Evolutionary conservation across 1,140 invertebrate species (phyloP), one percentile per base, ranked within the genome.

Genomic region (Drosophila simulans): DNA sequence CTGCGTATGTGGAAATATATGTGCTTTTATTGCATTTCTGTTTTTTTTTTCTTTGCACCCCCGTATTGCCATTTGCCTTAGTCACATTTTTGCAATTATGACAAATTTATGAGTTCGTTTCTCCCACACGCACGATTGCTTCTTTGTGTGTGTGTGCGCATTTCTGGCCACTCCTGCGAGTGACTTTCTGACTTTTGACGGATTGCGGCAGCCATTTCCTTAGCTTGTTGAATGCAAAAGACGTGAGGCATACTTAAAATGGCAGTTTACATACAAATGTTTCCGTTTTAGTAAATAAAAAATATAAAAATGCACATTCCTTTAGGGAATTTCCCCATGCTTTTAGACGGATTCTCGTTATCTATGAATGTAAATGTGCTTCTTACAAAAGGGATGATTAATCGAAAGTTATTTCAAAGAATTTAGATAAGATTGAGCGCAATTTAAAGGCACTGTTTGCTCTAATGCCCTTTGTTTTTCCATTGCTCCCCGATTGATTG

Each of bases 101-200:
- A 84, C 68, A 84, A 88, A 88, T 88, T 88, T 88, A 88, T 88
- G 84, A 88, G 84, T 89, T 88, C 84, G 79, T 89, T 86, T 86
- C 84, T 89, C 83, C 84, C 84, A 89, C 40, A 79, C 34, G 53
- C 59, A 72, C 56, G 60, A 55, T 27, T 59, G 72, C 12, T 8
- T 57, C 58, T 42, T 22, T 52, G 31, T 57, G 39, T 56, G 54
- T 49, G 13, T 42, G 54, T 49, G 13, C 39, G 40, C 12, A 45
- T 53, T 25, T 49, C 51, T 60, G 51, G 72, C 49, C 72, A 78
- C 82, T 81, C 60, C 77, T 85, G 83, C 43, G 51, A 65, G 69
- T 88, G 82, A 82, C 78, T 80, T 80, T 65, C 74, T 82, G 82
- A 86, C 79, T 81, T 81, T 68, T 79, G 79, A 88, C 83, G 70